These are phyloP conservation scores for Brachionus angularis DNA, from an alignment of 1,140 invertebrate genomes.

Conservation along the genomic window DNA sequence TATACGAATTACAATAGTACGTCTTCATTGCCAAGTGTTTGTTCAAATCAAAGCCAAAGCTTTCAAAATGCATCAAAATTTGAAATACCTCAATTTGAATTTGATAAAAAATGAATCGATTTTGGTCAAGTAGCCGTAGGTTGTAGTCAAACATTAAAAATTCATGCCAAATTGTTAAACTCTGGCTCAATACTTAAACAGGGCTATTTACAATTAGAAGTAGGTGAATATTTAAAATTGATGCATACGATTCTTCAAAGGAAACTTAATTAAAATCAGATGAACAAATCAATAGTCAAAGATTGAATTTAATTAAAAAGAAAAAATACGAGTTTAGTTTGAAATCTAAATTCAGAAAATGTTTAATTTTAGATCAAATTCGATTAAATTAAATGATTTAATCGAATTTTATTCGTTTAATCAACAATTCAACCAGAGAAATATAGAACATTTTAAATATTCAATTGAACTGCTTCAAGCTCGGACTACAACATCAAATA, in stretches of 20 bases:
- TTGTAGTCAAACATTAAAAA: background rate
- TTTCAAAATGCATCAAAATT: slow-evolving; percentile 28
- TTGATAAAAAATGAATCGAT: slow-evolving; percentile 26
- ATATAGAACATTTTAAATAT: slow-evolving; percentile 16
- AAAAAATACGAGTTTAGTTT: slow-evolving; percentile 5
- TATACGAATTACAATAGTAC: background rate
- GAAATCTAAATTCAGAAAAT: slow-evolving; percentile 32
- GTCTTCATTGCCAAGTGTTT: too few relatives aligned
- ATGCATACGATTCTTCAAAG: too few relatives aligned
- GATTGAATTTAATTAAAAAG: background rate
- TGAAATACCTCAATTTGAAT: slow-evolving; percentile 26
- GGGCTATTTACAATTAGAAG: slow-evolving; percentile 21
- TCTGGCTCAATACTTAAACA: background rate
- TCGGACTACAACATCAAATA: background rate
- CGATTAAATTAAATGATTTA: background rate
- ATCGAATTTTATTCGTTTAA: background rate
- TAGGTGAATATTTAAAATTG: too few relatives aligned
- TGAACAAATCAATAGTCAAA: background rate
- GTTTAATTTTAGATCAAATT: background rate
- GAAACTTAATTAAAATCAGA: too few relatives aligned
- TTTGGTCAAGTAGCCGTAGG: slow-evolving; percentile 33
- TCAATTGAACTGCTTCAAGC: slow-evolving; percentile 14
- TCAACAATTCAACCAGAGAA: slow-evolving; percentile 5
- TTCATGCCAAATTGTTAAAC: slow-evolving; percentile 6
- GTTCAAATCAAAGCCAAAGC: too few relatives aligned